Evolutionary conservation across 2,888 invertebrate species (phyloP), one percentile per base, ranked within the genome.

Genomic region (Rhogogaster chlorosoma): DNA sequence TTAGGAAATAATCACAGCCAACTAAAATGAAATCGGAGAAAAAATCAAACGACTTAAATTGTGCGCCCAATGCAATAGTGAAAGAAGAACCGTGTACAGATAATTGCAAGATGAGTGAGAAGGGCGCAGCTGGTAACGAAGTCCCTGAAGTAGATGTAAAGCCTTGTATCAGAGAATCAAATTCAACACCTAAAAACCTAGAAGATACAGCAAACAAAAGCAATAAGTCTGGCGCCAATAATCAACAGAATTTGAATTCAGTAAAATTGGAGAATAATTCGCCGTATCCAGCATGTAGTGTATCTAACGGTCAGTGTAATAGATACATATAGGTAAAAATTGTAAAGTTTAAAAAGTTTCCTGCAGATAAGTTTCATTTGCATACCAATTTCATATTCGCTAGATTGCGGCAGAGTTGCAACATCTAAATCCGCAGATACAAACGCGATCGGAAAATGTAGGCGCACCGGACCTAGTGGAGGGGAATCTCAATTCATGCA

Each of bases 401-500:
- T 57, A 92, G 92, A 92, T 87, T 91, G 91, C 83, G 88, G 89
- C 42, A 88, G 77, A 18, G 12, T 18, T 53, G 89, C 53, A 90
- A 90, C 87, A 89, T 90, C 80, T 88, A 88, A 82, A 92, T 93
- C 87, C 9, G 93, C 96, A 94, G 95, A 67, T 94, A 95, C 86
- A 87, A 97, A 97, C 93, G 96, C 97, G 86, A 96, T 97, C 90
- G 96, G 96, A 92, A 97, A 97, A 93, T 97, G 97, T 89, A 94
- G 94, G 88, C 94, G 94, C 82, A 96, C 96, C 88, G 96, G 97
- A 91, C 94, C 95, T 45, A 96, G 96, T 88, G 96, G 96, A 87
- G 97, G 97, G 95, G 97, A 98, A 95, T 97, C 97, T 88, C 96
- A 96, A 92, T 97, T 97, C 91, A 97, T 97, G 97, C 98, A 98